Base-by-base conservation (phyloP, 2,113 vertebrate species). In the Leptobrachium ailaonicum region DNA sequence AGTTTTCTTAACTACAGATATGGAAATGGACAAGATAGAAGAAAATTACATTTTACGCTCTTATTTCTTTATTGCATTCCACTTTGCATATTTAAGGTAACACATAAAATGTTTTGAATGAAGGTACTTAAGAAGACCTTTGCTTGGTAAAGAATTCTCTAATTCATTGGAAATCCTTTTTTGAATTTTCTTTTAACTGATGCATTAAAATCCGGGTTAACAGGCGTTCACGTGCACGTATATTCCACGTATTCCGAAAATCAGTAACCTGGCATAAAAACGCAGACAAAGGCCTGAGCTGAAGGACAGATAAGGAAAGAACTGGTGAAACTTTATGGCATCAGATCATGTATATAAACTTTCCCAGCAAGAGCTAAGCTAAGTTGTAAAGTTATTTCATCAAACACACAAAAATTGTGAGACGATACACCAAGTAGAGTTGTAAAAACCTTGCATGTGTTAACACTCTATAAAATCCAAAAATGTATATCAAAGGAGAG, bases 401-500 rank as follows among this genome's bases (percentile, higher is more conserved):
- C 73, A 74, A 68, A 20, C 50, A 71, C 69, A 75, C 53, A 74
- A 66, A 68, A 62, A 81, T 69, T 75, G 72, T 67, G 71, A 73
- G 79, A 81, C 71, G 53, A 73, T 80, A 41, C 66, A 80, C 47
- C 45, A 80, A 73, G 53, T 41, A 69, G 64, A 81, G 54, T 69
- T 75, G 54, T 81, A 81, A 81, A 80, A 73, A 56, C 41, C 47
- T 81, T 81, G 79, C 79, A 81, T 69, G 79, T 69, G 79, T 81
- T 81, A 81, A 67, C 71, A 81, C 79, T 81, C 72, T 56, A 75
- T 81, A 81, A 81, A 81, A 68, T 47, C 41, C 9, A 74, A 45
- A 73, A 69, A 81, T 74, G 12, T 81, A 75, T 81, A 75, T 81
- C 71, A 81, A 81, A 78, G 66, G 42, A 77, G 68, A 80, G 64